A percentile compares a stretch with the other conserved stretches of the same genome.
These are phyloP conservation scores for Melangyna quadrimaculata DNA, from an alignment of 2,888 invertebrate species.

Conservation along the genomic window DNA sequence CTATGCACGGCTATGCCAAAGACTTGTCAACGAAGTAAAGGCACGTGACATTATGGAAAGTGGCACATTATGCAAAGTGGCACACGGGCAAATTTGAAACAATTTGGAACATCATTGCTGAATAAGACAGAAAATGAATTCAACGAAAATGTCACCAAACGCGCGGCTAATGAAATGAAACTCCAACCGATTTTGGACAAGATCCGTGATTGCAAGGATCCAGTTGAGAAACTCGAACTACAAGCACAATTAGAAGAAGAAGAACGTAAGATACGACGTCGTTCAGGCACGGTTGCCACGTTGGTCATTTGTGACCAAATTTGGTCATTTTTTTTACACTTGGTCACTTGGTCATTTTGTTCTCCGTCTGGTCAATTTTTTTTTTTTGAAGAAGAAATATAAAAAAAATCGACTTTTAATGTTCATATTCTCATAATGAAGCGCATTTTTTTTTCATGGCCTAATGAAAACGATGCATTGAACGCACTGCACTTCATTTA, in stretches of 20 bases:
- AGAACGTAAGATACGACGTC: conserved; percentile 88
- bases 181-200: conserved; percentile 80
- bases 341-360: no score
- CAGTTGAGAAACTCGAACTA: conserved; percentile 88
- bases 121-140: conserved; percentile 94
- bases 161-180: conserved; percentile 81
- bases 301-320: no score
- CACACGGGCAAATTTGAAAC: conserved; percentile 82
- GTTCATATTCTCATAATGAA: no score
- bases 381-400: no score
- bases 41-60: conserved; percentile 76
- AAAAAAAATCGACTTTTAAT: no score
- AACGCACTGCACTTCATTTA: no score
- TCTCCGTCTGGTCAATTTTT: no score
- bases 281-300: no score
- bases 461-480: no score
- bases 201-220: conserved; percentile 80
- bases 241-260: conserved; percentile 87
- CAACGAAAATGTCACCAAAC: conserved; percentile 90
- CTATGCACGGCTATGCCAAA: conserved; percentile 93
- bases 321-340: no score
- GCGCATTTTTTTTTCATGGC: no score
- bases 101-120: conserved; percentile 82
- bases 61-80: no score
- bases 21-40: conserved; percentile 83